Evolutionary conservation across 2,113 vertebrate species (phyloP), one percentile per base, ranked within the genome.

Genomic region (Nestor notabilis): DNA sequence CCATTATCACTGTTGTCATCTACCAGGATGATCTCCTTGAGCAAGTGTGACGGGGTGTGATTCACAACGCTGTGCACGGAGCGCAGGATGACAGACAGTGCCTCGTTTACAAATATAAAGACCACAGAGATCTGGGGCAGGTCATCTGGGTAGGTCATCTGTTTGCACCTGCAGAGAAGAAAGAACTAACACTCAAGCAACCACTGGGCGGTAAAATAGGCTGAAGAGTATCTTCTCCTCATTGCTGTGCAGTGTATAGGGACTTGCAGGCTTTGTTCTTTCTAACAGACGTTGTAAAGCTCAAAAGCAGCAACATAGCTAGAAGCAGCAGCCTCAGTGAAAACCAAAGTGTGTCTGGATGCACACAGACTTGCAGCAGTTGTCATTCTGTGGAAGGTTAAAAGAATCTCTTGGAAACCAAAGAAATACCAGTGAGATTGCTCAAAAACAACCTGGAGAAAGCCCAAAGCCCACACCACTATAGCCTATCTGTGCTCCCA

Each of bases 91-190:
- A 99, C 99, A 0, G 99, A 99, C 3, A 99, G 98, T 0, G 99
- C 99, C 96, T 99, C 99, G 1, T 99, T 99, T 78, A 99, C 99
- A 27, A 99, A 99, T 92, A 99, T 99, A 71, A 99, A 99, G 93
- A 99, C 99, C 96, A 99, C 99, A 0, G 99, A 99, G 93, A 99
- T 98, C 98, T 99, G 99, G 15, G 99, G 99, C 72, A 99, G 98
- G 95, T 99, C 98, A 1, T 98, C 98, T 0, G 98, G 64, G 71
- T 99, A 99, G 17, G 88, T 98, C 98, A 99, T 89, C 98, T 98
- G 99, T 78, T 98, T 98, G 97, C 99, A 99, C 98, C 99, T 99
- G 98, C 1, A 33, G 28, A 75, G 80, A 47, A 63, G 28, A 52
- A 8, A 14, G 60, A 2, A 9, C 31, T 43, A 37, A 78, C 78